Percentiles rank a stretch among this genome's conserved stretches.
Evolutionary conservation across 2,888 invertebrate genomes (phyloP).

Genomic region (Lapara coniferarum): DNA sequence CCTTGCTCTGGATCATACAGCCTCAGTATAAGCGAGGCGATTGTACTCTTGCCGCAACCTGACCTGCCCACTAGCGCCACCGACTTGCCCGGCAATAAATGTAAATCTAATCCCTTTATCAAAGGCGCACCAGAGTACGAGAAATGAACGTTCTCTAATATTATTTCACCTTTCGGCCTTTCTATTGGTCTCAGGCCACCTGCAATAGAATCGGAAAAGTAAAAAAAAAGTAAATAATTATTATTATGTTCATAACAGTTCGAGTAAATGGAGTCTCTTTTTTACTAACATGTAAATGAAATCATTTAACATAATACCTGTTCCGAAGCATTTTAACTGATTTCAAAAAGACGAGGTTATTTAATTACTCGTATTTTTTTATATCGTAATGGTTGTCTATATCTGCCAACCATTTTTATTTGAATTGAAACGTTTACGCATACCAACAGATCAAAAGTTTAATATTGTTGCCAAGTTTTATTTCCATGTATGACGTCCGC

Average conservation of each 20-base stretch:
- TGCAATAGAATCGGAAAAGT: conserved; percentile 49
- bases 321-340: too few species aligned
- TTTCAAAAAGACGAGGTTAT: too few species aligned
- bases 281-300: too few species aligned
- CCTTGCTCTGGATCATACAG: conserved; percentile 93
- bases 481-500: conserved; percentile 3
- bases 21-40: conserved; percentile 92
- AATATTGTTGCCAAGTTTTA: background rate
- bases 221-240: background rate
- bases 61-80: conserved; percentile 94
- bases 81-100: conserved; percentile 87
- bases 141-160: conserved; percentile 89
- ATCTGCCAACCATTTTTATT: background rate
- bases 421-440: background rate
- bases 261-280: too few species aligned
- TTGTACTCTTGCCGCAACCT: conserved; percentile 97
- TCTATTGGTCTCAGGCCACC: conserved; percentile 84
- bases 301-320: too few species aligned
- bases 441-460: conserved; percentile 3
- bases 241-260: too few species aligned
- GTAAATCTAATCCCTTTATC: conserved; percentile 86
- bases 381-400: background rate
- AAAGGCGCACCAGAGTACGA: conserved; percentile 85
- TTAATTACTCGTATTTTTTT: too few species aligned
- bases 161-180: conserved; percentile 87